phyloP scores from a whole-genome alignment of 2,113 vertebrate genomes.

The Ancistrus triradiatus region DNA sequence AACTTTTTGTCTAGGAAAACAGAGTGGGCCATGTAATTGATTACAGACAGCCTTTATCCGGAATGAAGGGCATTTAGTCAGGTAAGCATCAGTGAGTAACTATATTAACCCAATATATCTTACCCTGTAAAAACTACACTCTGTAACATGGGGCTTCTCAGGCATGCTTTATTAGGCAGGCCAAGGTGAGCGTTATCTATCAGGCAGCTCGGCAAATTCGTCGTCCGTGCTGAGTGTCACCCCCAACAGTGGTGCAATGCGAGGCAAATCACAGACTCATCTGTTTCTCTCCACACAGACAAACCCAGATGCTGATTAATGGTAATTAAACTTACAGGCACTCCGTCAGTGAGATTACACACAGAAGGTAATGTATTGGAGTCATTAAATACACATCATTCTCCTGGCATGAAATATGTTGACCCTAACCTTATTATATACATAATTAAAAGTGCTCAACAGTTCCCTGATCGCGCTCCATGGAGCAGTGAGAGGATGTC shows the following conservation, averaged over 20 bases:
- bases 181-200: constrained; percentile 93
- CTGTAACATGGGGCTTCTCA: constrained; percentile 88
- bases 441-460: constrained; percentile 77
- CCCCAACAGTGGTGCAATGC: constrained; percentile 69
- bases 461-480: constrained; percentile 63
- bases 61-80: constrained; percentile 91
- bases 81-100: constrained; percentile 98
- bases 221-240: constrained; percentile 74
- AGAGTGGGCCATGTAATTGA: constrained; percentile 70
- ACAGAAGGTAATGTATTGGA: constrained; percentile 76
- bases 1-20: constrained; percentile 31
- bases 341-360: constrained; percentile 75
- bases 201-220: constrained; percentile 83
- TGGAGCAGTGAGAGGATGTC: constrained; percentile 47
- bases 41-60: constrained; percentile 83
- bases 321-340: constrained; percentile 71
- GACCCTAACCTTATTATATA: constrained; percentile 80
- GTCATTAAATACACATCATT: constrained; percentile 81
- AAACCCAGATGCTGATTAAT: constrained; percentile 80
- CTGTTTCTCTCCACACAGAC: constrained; percentile 78
- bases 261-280: constrained; percentile 68
- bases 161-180: constrained; percentile 99
- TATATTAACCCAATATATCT: constrained; percentile 99
- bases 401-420: constrained; percentile 83
- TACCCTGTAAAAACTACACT: constrained; percentile 98